Base-by-base conservation (phyloP, 2,888 invertebrate genomes). In the Xylota sylvarum region DNA sequence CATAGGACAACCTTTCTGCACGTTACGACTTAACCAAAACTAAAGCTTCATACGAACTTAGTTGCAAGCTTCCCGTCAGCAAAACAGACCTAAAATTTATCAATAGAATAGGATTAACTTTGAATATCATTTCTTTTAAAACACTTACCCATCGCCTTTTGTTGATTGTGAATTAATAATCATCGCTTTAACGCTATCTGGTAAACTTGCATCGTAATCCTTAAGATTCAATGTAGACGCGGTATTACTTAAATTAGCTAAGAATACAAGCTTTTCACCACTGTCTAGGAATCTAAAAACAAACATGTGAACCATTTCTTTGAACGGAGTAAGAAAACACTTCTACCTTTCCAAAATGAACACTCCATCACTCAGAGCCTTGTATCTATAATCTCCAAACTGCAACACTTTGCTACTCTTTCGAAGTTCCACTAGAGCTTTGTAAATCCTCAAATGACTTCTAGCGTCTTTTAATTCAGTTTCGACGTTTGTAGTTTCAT, bases 391-490 rank as follows among this genome's bases (percentile, higher is more conserved):
- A 0, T 85, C 64, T 0, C 92, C 92, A 37, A 88, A 88, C 46
- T 90, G 90, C 1, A 91, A 73, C 0, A 90, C 82, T 0, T 92
- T 90, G 0, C 89, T 90, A 0, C 72, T 67, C 23, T 89, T 89
- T 1, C 92, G 89, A n/a, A 94, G 82, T 0, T 91, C 89, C 0
- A 93, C 92, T 62, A 95, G 89, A 0, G 93, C 92, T 88, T 94
- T 94, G 91, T 95, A 95, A 80, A 95, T 94, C 77, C 93, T 93
- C 60, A 94, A 94, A 90, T 95, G 95, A 2, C 95, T 95, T 35
- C 91, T 92, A 0, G 56, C 5, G 0, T 91, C 91, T 0, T 79
- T 72, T 17, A 91, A 90, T 89, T 96, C 93, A 0, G 89, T 91
- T 0, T 93, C 93, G 40, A 96, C 92, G 89, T 96, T 96, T 0